Evolutionary conservation across 1,140 invertebrate genomes (phyloP).

Genomic region (Parasteatoda tepidariorum): DNA sequence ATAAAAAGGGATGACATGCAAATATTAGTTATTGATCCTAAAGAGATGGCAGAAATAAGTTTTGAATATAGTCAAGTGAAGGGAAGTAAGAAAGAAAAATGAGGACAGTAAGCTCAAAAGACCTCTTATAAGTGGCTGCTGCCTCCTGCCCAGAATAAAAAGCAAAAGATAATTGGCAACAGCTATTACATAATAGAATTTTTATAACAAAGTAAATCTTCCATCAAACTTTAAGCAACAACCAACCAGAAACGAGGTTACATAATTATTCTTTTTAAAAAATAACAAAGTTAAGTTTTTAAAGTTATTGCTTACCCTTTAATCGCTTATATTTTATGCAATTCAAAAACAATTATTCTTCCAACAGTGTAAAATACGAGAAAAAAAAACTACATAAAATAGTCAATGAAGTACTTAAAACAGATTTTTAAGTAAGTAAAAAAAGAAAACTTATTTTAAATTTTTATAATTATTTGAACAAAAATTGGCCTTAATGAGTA

Average conservation of each 20-base stretch:
- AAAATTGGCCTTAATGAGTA: no score
- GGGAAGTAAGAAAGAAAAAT: neutral
- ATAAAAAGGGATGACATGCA: neutral
- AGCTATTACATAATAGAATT: neutral
- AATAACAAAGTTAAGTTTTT: no score
- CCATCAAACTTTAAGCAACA: neutral
- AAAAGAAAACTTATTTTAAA: no score
- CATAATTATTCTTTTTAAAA: no score
- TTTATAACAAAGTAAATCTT: neutral
- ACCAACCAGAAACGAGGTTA: neutral
- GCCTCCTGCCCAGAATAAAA: conserved; percentile 52
- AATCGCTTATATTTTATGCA: no score
- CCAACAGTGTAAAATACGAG: neutral
- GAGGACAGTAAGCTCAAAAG: conserved; percentile 51
- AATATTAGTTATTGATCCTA: neutral
- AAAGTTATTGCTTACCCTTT: no score
- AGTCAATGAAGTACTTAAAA: no score
- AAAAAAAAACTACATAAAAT: neutral
- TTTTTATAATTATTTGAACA: no score
- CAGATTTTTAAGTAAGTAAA: no score
- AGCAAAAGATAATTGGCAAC: neutral
- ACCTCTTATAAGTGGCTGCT: conserved; percentile 44
- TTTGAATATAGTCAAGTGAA: neutral
- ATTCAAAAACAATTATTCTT: conserved; percentile 36
- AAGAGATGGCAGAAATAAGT: neutral